Evolutionary conservation across 1,140 invertebrate species (phyloP).

Genomic region (Drosophila rufa): DNA sequence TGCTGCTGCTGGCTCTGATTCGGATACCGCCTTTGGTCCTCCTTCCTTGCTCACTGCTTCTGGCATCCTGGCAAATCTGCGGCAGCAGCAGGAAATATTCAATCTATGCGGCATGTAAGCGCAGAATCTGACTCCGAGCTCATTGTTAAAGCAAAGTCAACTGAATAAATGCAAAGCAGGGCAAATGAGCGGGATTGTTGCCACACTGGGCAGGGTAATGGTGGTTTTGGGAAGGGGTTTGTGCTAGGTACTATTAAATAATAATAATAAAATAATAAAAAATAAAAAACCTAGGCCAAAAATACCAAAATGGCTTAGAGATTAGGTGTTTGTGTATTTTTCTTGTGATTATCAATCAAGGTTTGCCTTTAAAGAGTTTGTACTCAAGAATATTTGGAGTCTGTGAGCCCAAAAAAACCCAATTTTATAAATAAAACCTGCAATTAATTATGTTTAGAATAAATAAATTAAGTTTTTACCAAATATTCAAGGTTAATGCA

Average conservation of each 20-base stretch:
- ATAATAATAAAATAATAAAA: not conserved
- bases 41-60: conserved; percentile 6
- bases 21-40: conserved; percentile 9
- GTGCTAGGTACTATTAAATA: not conserved
- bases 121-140: conserved; percentile 44
- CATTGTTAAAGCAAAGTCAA: conserved; percentile 79
- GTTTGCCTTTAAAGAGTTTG: not conserved
- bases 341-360: not conserved
- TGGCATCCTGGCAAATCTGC: conserved; percentile 67
- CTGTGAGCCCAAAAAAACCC: too few relatives aligned
- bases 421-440: too few relatives aligned
- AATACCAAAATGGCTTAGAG: too few relatives aligned
- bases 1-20: conserved; percentile 16
- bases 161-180: conserved; percentile 78
- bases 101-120: conserved; percentile 68
- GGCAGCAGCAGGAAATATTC: conserved; percentile 74
- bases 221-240: not conserved
- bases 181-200: conserved; percentile 63
- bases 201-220: conserved; percentile 11
- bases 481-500: too few relatives aligned
- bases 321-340: not conserved
- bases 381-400: too few relatives aligned
- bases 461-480: too few relatives aligned
- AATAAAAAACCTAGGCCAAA: too few relatives aligned
- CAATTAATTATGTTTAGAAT: too few relatives aligned